Evolutionary conservation across 2,797 vertebrate genomes (phyloP), one percentile per base, ranked within the genome.

Genomic region (Thalassophryne amazonica): DNA sequence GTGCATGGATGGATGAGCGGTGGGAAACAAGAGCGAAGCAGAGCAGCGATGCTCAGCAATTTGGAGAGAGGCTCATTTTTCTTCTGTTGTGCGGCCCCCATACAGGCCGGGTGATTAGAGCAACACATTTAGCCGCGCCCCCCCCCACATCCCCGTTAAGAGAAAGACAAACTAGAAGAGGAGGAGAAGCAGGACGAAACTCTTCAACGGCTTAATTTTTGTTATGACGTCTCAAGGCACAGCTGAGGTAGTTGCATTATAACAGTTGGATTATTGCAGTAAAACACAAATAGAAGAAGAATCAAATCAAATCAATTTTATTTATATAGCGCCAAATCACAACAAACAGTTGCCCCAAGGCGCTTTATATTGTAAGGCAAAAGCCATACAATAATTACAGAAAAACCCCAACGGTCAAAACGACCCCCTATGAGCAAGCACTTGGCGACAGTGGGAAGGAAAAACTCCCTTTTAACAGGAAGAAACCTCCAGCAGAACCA

Each of bases 21-120:
- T 43, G 61, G 64, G 58, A 73, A 60, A 68, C 24, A 27, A 16
- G 56, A 61, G 64, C 30, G 36, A 58, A 66, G 50, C 55, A 22
- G 71, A 12, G 70, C 63, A 60, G 49, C 37, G 68, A 80, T 50
- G 78, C 76, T 80, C 70, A 60, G 79, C 80, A 84, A 58, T 80
- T 83, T 75, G 66, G 56, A 55, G 66, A 76, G 67, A 73, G 63
- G 62, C 64, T 86, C 54, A 76, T 86, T 84, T 85, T 83, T 86
- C 83, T 83, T 80, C 52, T 42, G 61, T 29, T 51, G 55, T 45
- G 51, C 3, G n/a, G n/a, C 60, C 63, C 61, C 56, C 37, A 15
- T 59, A 35, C 59, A 60, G 72, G 63, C 41, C 17, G 56, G 59
- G 68, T 85, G 85, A 78, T 84, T 81, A 82, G 58, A 80, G 69